A percentile compares a stretch with the other conserved stretches of the same genome.
phyloP scores from a whole-genome alignment of 2,888 invertebrate genomes.

The Netelia fuscicornis region DNA sequence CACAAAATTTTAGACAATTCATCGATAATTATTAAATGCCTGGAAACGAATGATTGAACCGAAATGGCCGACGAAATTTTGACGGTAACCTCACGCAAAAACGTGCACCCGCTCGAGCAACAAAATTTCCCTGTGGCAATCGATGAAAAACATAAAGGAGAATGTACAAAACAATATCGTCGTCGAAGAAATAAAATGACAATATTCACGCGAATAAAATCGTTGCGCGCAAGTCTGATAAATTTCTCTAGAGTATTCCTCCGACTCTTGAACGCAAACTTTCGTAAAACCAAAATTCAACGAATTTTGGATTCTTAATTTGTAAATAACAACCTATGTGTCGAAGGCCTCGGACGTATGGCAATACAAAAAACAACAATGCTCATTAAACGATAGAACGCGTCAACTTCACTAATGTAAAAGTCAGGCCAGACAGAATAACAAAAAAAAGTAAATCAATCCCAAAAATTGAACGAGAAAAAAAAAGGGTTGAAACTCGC shows the following conservation, averaged over 20 bases:
- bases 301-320: conserved; percentile 1
- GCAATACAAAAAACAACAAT: conserved; percentile 31
- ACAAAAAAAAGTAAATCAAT: background rate
- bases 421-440: background rate
- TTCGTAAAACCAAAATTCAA: too few species aligned
- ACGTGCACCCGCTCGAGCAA: background rate
- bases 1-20: background rate
- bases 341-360: background rate
- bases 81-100: background rate
- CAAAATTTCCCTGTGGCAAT: conserved; percentile 9
- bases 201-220: conserved; percentile 8
- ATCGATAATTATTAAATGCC: background rate
- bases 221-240: conserved; percentile 13
- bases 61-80: background rate
- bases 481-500: too few species aligned
- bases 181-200: conserved; percentile 15
- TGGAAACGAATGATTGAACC: too few species aligned
- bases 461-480: too few species aligned
- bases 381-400: conserved; percentile 50
- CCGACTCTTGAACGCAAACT: background rate
- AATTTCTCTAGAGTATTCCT: background rate
- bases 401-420: conserved; percentile 48
- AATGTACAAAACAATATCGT: background rate
- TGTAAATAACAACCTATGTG: background rate
- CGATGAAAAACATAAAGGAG: background rate